Evolutionary conservation across 2,113 vertebrate species (phyloP), one percentile per base, ranked within the genome.

Genomic region (Parotia lawesii): DNA sequence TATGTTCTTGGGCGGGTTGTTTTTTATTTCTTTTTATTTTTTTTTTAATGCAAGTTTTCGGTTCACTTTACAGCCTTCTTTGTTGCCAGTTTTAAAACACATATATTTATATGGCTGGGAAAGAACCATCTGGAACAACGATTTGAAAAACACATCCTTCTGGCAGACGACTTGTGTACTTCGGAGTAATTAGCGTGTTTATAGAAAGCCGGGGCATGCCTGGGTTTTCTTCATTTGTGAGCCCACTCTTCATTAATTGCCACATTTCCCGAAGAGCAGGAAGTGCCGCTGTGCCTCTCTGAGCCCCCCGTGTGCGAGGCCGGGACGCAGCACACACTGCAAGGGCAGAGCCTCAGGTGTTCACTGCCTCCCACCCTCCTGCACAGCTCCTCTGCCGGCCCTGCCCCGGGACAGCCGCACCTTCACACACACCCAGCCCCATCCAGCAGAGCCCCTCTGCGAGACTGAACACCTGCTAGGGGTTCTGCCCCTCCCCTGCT

Each of bases 91-190:
- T 87, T 87, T 40, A 61, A 90, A 79, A 72, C 61, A 61, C 54
- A 47, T 85, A 27, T 70, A 90, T 93, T 91, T 94, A 76, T 62
- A 87, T 1, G 64, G 71, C 60, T 87, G 54, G 87, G 85, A 76
- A 93, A 83, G 78, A 85, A 79, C 91, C 91, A 95, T 94, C 94
- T 96, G 93, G 87, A 89, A 66, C 17, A 84, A n/a, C 0, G 1
- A 62, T 29, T 77, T 76, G 78, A 76, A 79, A 81, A 93, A 89
- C 67, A 66, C 37, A 51, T 79, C 81, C 66, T 93, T 79, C 80
- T 95, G 93, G 85, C 87, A 89, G 54, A 40, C 33, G 50, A 15
- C 58, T 84, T 16, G 44, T 40, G 47, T 51, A 44, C 81, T 91
- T 82, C 33, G 45, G 42, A 50, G 47, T 62, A 91, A 94, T 92